Evolutionary conservation across 2,888 invertebrate genomes (phyloP).

Genomic region (Limnephilus rhombicus): DNA sequence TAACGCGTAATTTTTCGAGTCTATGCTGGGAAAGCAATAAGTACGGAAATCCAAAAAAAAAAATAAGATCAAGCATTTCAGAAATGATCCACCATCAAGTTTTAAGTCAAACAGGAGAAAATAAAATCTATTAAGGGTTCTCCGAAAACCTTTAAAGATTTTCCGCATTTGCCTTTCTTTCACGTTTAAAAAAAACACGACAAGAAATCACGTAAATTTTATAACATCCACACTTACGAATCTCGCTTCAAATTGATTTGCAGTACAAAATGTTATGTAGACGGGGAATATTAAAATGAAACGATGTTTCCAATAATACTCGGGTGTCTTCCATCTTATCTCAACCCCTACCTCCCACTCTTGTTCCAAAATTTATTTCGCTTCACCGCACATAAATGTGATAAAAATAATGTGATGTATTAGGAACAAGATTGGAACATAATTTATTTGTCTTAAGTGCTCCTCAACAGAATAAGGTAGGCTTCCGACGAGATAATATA

Average conservation of each 20-base stretch:
- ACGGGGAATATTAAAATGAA: background rate
- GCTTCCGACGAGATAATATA: background rate
- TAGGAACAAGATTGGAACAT: background rate
- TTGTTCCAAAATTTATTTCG: background rate
- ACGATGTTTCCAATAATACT: background rate
- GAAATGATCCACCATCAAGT: background rate
- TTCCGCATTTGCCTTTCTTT: background rate
- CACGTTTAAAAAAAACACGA: background rate
- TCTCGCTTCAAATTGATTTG: background rate
- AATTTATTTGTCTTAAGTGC: constrained; percentile 9
- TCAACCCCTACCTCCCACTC: background rate
- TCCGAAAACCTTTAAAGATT: too few relatives aligned
- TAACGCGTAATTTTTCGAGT: too few relatives aligned
- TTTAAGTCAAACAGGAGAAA: background rate
- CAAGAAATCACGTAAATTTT: background rate
- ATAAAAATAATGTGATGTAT: background rate
- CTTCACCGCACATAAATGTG: constrained; percentile 7
- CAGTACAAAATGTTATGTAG: background rate
- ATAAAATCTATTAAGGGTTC: background rate
- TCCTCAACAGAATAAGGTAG: background rate
- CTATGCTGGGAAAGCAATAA: too few relatives aligned
- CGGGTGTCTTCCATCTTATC: background rate
- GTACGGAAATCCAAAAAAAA: background rate
- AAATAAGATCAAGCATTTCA: background rate
- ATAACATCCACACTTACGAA: background rate